These are phyloP conservation scores for Pogonocherus hispidulus DNA, from an alignment of 2,888 invertebrate species.

Conservation along the genomic window DNA sequence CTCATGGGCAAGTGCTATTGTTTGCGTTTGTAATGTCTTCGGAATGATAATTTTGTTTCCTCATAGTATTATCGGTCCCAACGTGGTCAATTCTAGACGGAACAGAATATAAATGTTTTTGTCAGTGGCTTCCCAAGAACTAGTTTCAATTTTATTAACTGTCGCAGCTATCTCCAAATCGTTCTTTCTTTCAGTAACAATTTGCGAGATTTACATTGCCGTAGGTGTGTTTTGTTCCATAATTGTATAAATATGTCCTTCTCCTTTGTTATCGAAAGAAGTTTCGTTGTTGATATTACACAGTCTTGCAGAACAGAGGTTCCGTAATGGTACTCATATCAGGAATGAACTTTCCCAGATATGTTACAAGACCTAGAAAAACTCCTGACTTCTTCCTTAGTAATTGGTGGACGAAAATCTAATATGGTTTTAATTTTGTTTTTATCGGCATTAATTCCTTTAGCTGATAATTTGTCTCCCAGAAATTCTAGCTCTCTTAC, in stretches of 20 bases:
- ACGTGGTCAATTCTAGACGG: conserved; percentile 40
- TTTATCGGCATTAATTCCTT: conserved; percentile 43
- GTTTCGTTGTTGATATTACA: not conserved
- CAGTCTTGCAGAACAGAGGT: conserved; percentile 11
- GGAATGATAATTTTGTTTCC: conserved; percentile 48
- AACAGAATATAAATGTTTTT: conserved; percentile 45
- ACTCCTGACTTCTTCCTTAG: conserved; percentile 48
- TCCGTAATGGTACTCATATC: conserved; percentile 37
- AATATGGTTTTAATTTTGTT: conserved; percentile 32
- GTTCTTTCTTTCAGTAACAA: conserved; percentile 36
- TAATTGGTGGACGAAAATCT: conserved; percentile 48
- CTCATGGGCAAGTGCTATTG: conserved; percentile 49
- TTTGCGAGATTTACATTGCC: conserved; percentile 39
- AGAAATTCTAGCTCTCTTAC: conserved; percentile 19
- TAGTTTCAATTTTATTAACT: conserved; percentile 26
- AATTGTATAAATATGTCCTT: not conserved
- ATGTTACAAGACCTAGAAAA: conserved; percentile 35
- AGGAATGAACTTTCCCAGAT: conserved; percentile 43
- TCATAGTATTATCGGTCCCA: conserved; percentile 46
- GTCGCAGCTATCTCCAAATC: conserved; percentile 29
- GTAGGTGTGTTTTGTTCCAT: conserved; percentile 40
- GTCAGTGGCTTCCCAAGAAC: conserved; percentile 40
- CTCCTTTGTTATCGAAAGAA: not conserved
- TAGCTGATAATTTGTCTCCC: conserved; percentile 37
- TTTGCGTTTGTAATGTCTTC: conserved; percentile 27